Evolutionary conservation across 2,113 vertebrate species (phyloP).

Genomic region (Phyllopteryx taeniolatus): DNA sequence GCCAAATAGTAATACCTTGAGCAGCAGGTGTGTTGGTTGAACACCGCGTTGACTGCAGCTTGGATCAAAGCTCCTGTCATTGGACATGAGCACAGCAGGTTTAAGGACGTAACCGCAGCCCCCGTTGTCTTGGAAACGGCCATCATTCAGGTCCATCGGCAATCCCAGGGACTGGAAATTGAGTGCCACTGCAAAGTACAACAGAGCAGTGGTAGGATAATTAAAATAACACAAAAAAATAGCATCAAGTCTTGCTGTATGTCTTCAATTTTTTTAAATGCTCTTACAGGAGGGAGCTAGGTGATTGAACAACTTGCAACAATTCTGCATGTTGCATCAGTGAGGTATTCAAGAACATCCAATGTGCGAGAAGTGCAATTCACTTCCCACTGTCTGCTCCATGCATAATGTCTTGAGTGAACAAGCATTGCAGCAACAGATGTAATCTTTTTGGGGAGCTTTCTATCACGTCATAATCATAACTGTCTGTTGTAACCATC

Average conservation of each 20-base stretch:
- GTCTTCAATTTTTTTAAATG: constrained; percentile 12
- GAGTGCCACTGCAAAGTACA: constrained; percentile 78
- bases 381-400: constrained; percentile 5
- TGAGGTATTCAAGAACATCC: constrained; percentile 17
- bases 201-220: constrained; percentile 7
- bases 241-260: constrained; percentile 1
- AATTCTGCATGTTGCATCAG: constrained; percentile 36
- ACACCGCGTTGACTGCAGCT: constrained; percentile 14
- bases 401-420: background rate
- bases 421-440: background rate
- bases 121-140: constrained; percentile 88
- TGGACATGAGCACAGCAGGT: constrained; percentile 72
- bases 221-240: constrained; percentile 17
- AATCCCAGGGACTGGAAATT: constrained; percentile 83
- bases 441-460: constrained; percentile 1
- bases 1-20: constrained; percentile 56
- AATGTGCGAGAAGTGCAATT: constrained; percentile 16
- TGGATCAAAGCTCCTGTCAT: constrained; percentile 65
- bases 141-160: constrained; percentile 82
- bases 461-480: background rate
- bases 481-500: background rate
- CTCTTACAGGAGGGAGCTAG: constrained; percentile 21
- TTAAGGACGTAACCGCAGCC: constrained; percentile 84
- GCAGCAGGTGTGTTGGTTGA: constrained; percentile 66
- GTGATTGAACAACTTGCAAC: constrained; percentile 32